Conservation (phyloP, 2,797 vertebrate genomes). For the Xenops minutus region DNA sequence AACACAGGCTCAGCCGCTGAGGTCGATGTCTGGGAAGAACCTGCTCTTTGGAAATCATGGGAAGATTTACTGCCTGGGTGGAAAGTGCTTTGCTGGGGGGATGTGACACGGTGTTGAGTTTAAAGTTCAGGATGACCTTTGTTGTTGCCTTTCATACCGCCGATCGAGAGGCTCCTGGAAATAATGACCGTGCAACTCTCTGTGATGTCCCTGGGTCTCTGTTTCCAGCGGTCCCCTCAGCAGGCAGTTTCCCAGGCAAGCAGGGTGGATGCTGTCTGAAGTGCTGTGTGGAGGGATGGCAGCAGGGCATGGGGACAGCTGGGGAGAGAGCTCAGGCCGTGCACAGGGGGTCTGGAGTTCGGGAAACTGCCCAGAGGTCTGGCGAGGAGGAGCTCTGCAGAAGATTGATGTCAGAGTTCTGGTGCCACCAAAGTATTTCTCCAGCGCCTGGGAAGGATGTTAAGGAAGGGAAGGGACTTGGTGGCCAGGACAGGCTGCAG, state of each 20-base stretch:
- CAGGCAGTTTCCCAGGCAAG: constrained; percentile 14
- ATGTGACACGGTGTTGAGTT: constrained; percentile 45
- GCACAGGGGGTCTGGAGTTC: accelerated
- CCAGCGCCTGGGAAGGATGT: neutral
- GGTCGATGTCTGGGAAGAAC: neutral
- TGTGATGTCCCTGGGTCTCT: neutral
- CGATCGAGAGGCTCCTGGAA: constrained; percentile 63
- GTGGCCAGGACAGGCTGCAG: neutral
- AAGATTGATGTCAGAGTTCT: constrained; percentile 36
- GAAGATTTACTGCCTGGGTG: constrained; percentile 50
- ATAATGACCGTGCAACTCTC: constrained; percentile 48
- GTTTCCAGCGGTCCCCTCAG: neutral
- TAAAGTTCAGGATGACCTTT: constrained; percentile 70
- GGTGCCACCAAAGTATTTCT: neutral
- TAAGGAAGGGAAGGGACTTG: neutral
- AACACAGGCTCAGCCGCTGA: neutral
- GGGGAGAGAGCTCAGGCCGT: neutral
- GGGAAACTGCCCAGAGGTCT: neutral
- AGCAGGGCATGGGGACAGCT: neutral
- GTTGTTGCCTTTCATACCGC: constrained; percentile 61
- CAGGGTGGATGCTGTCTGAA: neutral
- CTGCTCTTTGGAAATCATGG: neutral
- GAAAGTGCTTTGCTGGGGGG: constrained; percentile 29
- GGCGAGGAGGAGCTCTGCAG: neutral
- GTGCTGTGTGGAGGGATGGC: neutral